phyloP scores from a whole-genome alignment of 2,113 vertebrate species.

The Ammodytes dubius region DNA sequence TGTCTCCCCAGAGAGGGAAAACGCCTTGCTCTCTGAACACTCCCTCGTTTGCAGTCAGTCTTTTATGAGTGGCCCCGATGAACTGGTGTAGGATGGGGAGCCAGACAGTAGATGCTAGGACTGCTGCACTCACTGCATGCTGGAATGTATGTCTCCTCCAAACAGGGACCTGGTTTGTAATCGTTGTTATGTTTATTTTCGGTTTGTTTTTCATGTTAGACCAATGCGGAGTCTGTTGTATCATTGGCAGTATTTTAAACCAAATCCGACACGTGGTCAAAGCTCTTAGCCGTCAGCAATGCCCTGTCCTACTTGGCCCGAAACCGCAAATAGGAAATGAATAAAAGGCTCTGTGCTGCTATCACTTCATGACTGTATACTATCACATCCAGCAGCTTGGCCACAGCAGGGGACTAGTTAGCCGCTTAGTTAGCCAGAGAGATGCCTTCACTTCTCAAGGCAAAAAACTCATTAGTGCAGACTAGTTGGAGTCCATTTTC shows the following conservation, averaged over 20 bases:
- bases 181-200: slow-evolving; percentile 3
- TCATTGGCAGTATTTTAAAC: slow-evolving; percentile 24
- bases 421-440: slow-evolving; percentile 67
- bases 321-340: slow-evolving; percentile 52
- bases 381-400: slow-evolving; percentile 72
- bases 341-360: slow-evolving; percentile 41
- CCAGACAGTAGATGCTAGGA: slow-evolving; percentile 18
- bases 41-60: slow-evolving; percentile 65
- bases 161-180: slow-evolving; percentile 16
- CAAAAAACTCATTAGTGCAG: slow-evolving; percentile 60
- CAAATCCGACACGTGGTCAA: slow-evolving; percentile 29
- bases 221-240: slow-evolving; percentile 28
- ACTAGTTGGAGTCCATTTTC: slow-evolving; percentile 61
- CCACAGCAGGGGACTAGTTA: slow-evolving; percentile 70
- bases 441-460: slow-evolving; percentile 51
- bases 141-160: slow-evolving; percentile 21
- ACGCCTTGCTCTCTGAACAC: slow-evolving; percentile 67
- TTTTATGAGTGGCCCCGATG: slow-evolving; percentile 52
- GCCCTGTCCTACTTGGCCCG: slow-evolving; percentile 42
- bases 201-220: slow-evolving; percentile 16
- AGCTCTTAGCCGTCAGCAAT: slow-evolving; percentile 12
- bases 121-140: slow-evolving; percentile 13
- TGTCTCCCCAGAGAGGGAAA: slow-evolving; percentile 67
- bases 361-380: slow-evolving; percentile 47
- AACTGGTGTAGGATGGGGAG: slow-evolving; percentile 41